These are phyloP conservation scores for Dinoponera quadriceps DNA, from an alignment of 1,140 invertebrate species.

Conservation along the genomic window DNA sequence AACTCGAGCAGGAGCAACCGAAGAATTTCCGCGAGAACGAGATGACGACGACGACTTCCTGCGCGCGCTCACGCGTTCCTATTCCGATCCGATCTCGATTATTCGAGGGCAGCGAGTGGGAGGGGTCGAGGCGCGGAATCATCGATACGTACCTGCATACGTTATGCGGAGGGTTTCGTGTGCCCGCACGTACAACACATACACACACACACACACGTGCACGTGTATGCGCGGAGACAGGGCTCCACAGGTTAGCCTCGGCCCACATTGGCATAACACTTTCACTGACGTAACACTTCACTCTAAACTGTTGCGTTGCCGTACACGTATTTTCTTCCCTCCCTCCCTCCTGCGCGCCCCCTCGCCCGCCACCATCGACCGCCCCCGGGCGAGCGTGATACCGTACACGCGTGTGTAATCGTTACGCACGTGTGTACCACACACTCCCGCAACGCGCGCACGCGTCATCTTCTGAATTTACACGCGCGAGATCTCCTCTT, in stretches of 20 bases:
- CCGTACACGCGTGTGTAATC: constrained; percentile 11
- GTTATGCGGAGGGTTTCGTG: constrained; percentile 12
- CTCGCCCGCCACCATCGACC: constrained; percentile 4
- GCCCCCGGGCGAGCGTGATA: constrained; percentile 34
- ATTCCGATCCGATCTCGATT: constrained; percentile 41
- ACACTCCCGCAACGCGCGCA: background rate
- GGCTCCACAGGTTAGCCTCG: constrained; percentile 85
- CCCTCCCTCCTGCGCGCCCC: constrained; percentile 39
- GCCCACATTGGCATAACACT: constrained; percentile 86
- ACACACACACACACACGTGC: too few relatives aligned
- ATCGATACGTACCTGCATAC: constrained; percentile 45
- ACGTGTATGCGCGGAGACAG: constrained; percentile 75
- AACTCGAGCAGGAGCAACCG: background rate
- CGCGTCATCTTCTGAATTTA: constrained; percentile 36
- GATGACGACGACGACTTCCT: constrained; percentile 41
- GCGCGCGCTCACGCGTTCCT: constrained; percentile 30
- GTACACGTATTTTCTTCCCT: constrained; percentile 63
- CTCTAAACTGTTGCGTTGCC: constrained; percentile 85
- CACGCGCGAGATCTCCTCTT: background rate
- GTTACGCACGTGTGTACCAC: background rate
- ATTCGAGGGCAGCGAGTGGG: background rate
- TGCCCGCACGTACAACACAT: constrained; percentile 11
- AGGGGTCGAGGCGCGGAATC: constrained; percentile 25
- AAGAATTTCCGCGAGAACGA: constrained; percentile 42
- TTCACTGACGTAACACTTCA: constrained; percentile 86